Percentiles rank a stretch among this genome's conserved stretches.
Conservation (phyloP, 2,888 invertebrate species). For the Hirtodrosophila histrioides region DNA sequence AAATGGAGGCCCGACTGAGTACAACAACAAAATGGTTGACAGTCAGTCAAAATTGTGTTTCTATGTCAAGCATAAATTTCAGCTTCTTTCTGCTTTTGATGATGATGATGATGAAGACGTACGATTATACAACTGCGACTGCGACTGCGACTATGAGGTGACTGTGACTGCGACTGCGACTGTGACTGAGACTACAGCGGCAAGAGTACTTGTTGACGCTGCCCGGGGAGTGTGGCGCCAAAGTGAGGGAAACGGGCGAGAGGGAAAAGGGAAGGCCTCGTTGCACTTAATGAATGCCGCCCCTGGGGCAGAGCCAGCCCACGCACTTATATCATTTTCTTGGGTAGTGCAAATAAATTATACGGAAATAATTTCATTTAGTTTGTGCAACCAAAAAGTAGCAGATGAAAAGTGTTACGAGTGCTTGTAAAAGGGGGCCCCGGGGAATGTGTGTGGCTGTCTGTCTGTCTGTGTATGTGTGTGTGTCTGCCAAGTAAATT, state of each 20-base stretch:
- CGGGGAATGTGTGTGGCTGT: not conserved
- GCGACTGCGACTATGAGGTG: slow-evolving; percentile 40
- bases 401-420: slow-evolving; percentile 38
- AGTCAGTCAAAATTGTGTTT: slow-evolving; percentile 75
- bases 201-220: too few relatives aligned
- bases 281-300: slow-evolving; percentile 68
- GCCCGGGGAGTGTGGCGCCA: too few relatives aligned
- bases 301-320: slow-evolving; percentile 28
- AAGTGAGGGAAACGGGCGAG: too few relatives aligned
- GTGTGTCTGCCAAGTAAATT: slow-evolving; percentile 2
- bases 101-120: slow-evolving; percentile 52
- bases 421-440: slow-evolving; percentile 15
- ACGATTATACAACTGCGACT: slow-evolving; percentile 52
- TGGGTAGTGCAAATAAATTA: slow-evolving; percentile 72
- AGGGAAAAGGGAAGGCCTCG: slow-evolving; percentile 6
- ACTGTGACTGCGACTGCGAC: not conserved
- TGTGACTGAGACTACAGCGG: slow-evolving; percentile 4
- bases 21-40: slow-evolving; percentile 64
- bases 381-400: slow-evolving; percentile 49
- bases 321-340: slow-evolving; percentile 67
- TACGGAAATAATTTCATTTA: slow-evolving; percentile 79
- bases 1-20: slow-evolving; percentile 33
- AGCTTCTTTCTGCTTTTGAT: slow-evolving; percentile 29
- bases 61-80: slow-evolving; percentile 79
- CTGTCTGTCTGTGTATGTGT: not conserved